Percentiles rank a stretch among this genome's conserved stretches.
These are phyloP conservation scores for Oreochromis niloticus DNA, from an alignment of 2,113 vertebrate genomes.

Conservation along the genomic window DNA sequence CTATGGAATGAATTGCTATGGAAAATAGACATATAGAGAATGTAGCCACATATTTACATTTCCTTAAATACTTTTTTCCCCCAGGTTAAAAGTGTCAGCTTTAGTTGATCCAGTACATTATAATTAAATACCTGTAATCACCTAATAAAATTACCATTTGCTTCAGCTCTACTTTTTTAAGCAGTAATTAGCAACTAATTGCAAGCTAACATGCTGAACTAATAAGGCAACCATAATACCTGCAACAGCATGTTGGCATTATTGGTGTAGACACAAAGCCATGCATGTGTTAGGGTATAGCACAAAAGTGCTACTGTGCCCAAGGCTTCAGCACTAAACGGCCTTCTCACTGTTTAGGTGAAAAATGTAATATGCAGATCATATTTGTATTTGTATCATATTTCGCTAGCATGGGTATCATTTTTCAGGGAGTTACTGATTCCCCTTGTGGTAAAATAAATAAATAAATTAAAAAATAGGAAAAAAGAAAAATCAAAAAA, in stretches of 20 bases:
- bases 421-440: background rate
- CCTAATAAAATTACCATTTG: background rate
- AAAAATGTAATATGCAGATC: too few species aligned
- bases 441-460: background rate
- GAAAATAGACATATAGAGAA: background rate
- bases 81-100: background rate
- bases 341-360: background rate
- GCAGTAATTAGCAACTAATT: background rate
- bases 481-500: background rate
- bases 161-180: background rate
- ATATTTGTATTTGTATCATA: background rate
- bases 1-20: background rate
- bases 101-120: background rate
- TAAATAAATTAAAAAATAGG: accelerated
- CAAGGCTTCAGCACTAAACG: background rate
- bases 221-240: background rate
- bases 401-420: background rate
- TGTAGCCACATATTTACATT: background rate
- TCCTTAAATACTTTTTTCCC: background rate
- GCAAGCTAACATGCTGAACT: background rate
- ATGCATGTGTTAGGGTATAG: background rate
- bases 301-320: background rate
- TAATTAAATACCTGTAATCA: background rate
- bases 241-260: background rate
- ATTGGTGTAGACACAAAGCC: background rate